A percentile compares a stretch with the other conserved stretches of the same genome.
Conservation (phyloP, 1,140 invertebrate species). For the Drosophila micromelanica region DNA sequence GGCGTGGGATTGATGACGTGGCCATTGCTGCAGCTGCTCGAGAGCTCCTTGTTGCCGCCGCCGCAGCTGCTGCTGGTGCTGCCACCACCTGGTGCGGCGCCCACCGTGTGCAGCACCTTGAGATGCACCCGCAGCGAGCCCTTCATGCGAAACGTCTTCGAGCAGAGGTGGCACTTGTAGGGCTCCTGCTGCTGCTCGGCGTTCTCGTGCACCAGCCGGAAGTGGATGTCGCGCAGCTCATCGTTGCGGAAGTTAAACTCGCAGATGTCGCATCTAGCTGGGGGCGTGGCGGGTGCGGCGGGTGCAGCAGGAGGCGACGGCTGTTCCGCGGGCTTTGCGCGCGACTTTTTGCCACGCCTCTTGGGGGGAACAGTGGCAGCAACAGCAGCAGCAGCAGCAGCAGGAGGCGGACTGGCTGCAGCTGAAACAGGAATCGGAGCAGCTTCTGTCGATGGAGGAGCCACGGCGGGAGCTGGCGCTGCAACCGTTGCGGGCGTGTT, state of each 20-base stretch:
- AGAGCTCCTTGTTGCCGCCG: conserved; percentile 1
- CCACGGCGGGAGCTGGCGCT: conserved; percentile 1
- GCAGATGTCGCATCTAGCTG: conserved; percentile 88
- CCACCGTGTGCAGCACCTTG: conserved; percentile 89
- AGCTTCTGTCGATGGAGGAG: not conserved
- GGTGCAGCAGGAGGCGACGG: not conserved
- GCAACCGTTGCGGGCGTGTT: conserved; percentile 6
- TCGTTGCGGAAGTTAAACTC: conserved; percentile 89
- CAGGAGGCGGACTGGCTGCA: not conserved
- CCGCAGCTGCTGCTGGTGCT: conserved; percentile 49
- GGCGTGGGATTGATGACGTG: conserved; percentile 31
- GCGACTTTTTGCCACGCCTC: conserved; percentile 50
- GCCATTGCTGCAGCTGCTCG: conserved; percentile 12
- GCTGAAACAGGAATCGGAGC: not conserved
- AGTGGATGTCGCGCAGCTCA: conserved; percentile 90
- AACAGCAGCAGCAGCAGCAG: not conserved
- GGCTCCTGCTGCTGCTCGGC: conserved; percentile 76
- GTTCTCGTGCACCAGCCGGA: conserved; percentile 89
- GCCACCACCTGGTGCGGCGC: conserved; percentile 56
- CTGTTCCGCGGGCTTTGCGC: conserved; percentile 37
- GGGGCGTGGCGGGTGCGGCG: conserved; percentile 12
- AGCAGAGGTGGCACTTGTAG: conserved; percentile 91
- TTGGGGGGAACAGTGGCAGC: conserved; percentile 24
- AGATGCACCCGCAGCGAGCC: conserved; percentile 93
- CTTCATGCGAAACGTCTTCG: conserved; percentile 91